Conservation (phyloP, 2,888 invertebrate species). For the Dicyrtoma fusca region DNA sequence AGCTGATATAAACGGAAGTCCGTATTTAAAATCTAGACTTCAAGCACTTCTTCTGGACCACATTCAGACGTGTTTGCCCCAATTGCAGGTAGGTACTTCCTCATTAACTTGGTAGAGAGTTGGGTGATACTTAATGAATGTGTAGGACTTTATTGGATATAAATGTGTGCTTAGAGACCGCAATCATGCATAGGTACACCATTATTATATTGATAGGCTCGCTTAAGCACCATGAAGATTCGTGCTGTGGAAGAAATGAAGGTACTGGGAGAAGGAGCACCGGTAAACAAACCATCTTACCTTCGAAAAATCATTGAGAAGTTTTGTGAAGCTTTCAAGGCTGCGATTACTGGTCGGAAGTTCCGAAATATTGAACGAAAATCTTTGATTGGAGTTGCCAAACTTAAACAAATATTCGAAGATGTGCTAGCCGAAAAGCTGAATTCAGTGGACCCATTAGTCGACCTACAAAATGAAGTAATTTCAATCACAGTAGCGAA, state of each 20-base stretch:
- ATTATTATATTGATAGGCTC: not conserved
- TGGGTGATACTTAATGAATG: too few species aligned
- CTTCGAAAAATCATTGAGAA: not conserved
- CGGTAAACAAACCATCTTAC: not conserved
- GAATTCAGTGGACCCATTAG: too few species aligned
- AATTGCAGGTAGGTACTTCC: not conserved
- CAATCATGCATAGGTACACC: not conserved
- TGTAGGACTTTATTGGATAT: too few species aligned
- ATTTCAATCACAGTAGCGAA: not conserved
- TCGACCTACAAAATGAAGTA: too few species aligned
- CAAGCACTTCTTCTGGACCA: not conserved
- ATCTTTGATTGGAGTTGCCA: not conserved
- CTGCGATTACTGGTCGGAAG: not conserved
- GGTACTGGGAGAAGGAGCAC: not conserved
- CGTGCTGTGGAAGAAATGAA: not conserved
- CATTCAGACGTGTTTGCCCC: not conserved
- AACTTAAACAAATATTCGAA: not conserved
- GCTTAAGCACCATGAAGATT: not conserved
- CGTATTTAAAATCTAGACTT: conserved; percentile 92
- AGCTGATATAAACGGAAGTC: conserved; percentile 92
- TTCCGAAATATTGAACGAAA: not conserved
- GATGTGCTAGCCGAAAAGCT: not conserved
- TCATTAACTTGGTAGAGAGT: too few species aligned
- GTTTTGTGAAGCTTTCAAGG: not conserved
- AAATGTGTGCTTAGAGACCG: too few species aligned